Evolutionary conservation across 2,113 vertebrate species (phyloP).

Genomic region (Eonycteris spelaea): DNA sequence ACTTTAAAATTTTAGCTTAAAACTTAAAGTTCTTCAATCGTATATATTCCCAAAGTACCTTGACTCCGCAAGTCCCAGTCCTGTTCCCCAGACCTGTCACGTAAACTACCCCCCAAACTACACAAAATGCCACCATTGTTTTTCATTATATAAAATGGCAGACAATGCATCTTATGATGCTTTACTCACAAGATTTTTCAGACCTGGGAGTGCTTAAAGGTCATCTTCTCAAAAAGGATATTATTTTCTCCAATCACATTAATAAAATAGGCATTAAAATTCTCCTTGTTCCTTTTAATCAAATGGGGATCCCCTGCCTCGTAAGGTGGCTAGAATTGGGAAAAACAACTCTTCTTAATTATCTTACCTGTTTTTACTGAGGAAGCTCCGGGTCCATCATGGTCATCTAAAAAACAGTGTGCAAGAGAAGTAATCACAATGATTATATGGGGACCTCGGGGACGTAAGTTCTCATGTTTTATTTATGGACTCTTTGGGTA

Average conservation of each 20-base stretch:
- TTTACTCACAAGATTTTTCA: not conserved
- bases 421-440: not conserved
- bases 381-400: fast-evolving
- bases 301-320: no score
- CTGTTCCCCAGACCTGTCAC: not conserved
- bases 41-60: not conserved
- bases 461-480: not conserved
- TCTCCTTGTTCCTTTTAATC: not conserved
- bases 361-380: not conserved
- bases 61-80: fast-evolving
- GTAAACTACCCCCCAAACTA: not conserved
- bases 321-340: not conserved
- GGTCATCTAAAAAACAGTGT: not conserved
- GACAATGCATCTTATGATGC: fast-evolving
- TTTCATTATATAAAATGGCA: not conserved
- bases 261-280: not conserved
- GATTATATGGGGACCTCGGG: not conserved
- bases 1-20: not conserved
- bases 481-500: not conserved
- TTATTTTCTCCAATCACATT: no score
- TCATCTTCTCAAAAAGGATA: not conserved
- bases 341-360: not conserved
- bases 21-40: not conserved
- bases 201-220: not conserved
- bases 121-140: fast-evolving